Evolutionary conservation across 1,140 invertebrate genomes (phyloP).

Genomic region (Dendrolimus kikuchii): DNA sequence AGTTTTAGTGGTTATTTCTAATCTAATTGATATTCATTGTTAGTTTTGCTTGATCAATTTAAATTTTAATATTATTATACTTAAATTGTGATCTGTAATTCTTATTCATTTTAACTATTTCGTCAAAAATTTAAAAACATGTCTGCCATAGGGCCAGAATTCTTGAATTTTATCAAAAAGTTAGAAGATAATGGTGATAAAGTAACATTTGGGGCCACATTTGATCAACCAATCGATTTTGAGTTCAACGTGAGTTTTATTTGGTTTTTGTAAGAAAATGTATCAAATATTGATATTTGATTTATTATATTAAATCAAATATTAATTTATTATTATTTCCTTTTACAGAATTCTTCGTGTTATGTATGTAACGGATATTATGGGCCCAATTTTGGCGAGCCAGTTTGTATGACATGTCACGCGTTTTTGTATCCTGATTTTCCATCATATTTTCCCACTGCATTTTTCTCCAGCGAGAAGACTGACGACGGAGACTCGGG

Average conservation of each 20-base stretch:
- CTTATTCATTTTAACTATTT: neutral
- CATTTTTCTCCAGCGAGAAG: constrained; percentile 78
- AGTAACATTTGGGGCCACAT: constrained; percentile 29
- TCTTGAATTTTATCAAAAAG: constrained; percentile 50
- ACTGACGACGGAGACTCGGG: constrained; percentile 94
- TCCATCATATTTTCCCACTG: constrained; percentile 74
- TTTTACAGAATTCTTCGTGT: constrained; percentile 78
- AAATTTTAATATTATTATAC: too few species aligned
- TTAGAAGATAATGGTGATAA: constrained; percentile 60
- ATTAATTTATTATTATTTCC: constrained; percentile 3
- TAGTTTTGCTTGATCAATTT: too few species aligned
- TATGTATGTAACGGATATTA: constrained; percentile 94
- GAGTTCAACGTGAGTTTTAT: constrained; percentile 49
- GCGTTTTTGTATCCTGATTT: constrained; percentile 91
- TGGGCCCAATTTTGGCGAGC: constrained; percentile 91
- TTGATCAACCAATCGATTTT: constrained; percentile 45
- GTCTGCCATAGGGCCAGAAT: constrained; percentile 50
- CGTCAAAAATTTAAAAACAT: constrained; percentile 16
- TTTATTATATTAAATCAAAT: neutral
- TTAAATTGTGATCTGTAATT: neutral
- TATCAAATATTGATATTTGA: neutral
- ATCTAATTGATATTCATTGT: too few species aligned
- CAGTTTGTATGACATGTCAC: constrained; percentile 94
- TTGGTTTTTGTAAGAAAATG: neutral
- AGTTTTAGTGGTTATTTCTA: too few species aligned